Conservation (phyloP, 2,888 invertebrate species). For the Drosophila nr. fundita region DNA sequence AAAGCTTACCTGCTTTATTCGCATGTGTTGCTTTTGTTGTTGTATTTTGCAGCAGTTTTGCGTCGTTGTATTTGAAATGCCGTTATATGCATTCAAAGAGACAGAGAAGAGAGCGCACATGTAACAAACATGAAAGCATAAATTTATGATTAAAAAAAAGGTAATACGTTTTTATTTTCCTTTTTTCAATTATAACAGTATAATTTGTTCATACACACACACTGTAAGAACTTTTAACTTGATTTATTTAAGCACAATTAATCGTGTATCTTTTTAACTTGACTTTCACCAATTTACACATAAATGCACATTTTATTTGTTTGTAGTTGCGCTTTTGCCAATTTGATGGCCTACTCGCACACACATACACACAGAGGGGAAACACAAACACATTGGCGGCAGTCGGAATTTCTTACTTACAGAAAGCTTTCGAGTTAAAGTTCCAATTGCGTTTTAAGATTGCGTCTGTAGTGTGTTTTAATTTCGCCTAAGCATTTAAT, state of each 20-base stretch:
- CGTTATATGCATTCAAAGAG: conserved; percentile 37
- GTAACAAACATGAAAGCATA: conserved; percentile 59
- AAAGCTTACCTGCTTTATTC: conserved; percentile 52
- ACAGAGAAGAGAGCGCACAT: conserved; percentile 46
- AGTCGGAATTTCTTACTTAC: conserved; percentile 57
- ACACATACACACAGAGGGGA: conserved; percentile 22
- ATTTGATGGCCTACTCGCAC: conserved; percentile 51
- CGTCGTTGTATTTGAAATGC: conserved; percentile 31
- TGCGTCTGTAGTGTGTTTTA: conserved; percentile 28
- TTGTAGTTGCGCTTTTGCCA: conserved; percentile 57
- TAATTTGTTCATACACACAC: conserved; percentile 13
- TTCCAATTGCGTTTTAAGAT: conserved; percentile 63
- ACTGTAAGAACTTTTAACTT: conserved; percentile 5
- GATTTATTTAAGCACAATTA: conserved; percentile 16
- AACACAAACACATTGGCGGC: conserved; percentile 41
- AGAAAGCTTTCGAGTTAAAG: conserved; percentile 41
- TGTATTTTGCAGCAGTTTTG: conserved; percentile 36
- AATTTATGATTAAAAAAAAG: conserved; percentile 37
- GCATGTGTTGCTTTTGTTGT: conserved; percentile 12
- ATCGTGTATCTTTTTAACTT: conserved; percentile 15
- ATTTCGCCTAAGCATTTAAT: conserved; percentile 65
- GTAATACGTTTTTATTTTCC: neutral
- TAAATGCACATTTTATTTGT: conserved; percentile 42
- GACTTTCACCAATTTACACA: conserved; percentile 59
- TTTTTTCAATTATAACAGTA: conserved; percentile 18